phyloP scores from a whole-genome alignment of 2,113 vertebrate genomes.

The Notarius lentiginosus region DNA sequence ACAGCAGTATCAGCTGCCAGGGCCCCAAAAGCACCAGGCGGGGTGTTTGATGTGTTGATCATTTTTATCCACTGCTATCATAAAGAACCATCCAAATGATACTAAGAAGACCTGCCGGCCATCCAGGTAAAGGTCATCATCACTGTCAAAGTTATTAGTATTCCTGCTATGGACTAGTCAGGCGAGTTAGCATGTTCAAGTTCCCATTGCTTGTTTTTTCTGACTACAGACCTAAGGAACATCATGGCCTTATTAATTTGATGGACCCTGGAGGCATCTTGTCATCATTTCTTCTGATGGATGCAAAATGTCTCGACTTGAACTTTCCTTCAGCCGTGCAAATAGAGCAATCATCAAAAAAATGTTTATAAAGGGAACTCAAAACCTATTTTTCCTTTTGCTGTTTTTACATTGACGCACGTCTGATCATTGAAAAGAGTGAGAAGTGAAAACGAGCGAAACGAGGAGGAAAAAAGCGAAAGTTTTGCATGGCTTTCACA shows the following conservation, averaged over 20 bases:
- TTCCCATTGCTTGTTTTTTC: neutral
- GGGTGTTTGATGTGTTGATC: conserved; percentile 64
- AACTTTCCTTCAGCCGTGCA: conserved; percentile 76
- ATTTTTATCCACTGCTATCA: conserved; percentile 71
- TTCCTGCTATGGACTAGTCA: neutral
- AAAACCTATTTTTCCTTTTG: conserved; percentile 45
- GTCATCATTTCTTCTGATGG: conserved; percentile 62
- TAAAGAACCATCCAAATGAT: conserved; percentile 64
- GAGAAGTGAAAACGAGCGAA: conserved; percentile 28
- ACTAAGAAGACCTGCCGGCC: conserved; percentile 33
- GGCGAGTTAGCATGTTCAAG: conserved; percentile 16
- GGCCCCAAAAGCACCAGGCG: conserved; percentile 49
- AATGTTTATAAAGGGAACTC: conserved; percentile 63
- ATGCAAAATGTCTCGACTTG: conserved; percentile 61
- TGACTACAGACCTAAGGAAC: neutral
- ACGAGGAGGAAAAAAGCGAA: conserved; percentile 40
- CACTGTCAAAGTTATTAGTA: conserved; percentile 22
- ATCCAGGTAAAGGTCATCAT: conserved; percentile 21
- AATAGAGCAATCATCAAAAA: conserved; percentile 66
- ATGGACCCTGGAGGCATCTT: conserved; percentile 38
- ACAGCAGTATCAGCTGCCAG: conserved; percentile 66
- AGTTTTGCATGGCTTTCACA: conserved; percentile 42
- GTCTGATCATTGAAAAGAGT: conserved; percentile 22
- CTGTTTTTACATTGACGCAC: conserved; percentile 59
- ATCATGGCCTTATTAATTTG: neutral